phyloP scores from a whole-genome alignment of 2,888 invertebrate species.

The Nemurella pictetii region DNA sequence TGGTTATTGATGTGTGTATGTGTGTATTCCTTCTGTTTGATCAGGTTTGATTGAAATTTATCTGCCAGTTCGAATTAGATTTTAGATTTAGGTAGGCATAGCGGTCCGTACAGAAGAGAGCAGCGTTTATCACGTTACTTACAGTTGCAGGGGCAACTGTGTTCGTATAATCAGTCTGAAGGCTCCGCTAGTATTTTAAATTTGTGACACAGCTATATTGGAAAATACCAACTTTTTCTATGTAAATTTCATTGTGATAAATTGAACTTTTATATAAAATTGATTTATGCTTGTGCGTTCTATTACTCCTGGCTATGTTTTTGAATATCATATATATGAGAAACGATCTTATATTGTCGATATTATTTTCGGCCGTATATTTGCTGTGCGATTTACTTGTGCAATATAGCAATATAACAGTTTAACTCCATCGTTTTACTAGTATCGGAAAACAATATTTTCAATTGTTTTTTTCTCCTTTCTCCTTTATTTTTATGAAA shows the following conservation, averaged over 20 bases:
- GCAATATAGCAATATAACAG: slow-evolving; percentile 37
- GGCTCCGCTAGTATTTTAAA: slow-evolving; percentile 16
- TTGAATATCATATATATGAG: slow-evolving; percentile 15
- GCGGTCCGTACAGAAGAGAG: neutral
- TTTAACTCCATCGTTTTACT: slow-evolving; percentile 39
- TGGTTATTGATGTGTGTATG: neutral
- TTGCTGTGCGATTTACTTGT: slow-evolving; percentile 35
- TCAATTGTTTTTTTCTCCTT: slow-evolving; percentile 37
- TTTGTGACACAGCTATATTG: slow-evolving; percentile 22
- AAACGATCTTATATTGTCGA: slow-evolving; percentile 26
- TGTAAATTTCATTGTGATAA: slow-evolving; percentile 31
- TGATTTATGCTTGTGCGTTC: slow-evolving; percentile 16
- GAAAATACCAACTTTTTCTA: slow-evolving; percentile 12
- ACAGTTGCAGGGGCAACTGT: neutral
- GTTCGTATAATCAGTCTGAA: slow-evolving; percentile 15
- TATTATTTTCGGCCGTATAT: slow-evolving; percentile 25
- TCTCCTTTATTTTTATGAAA: slow-evolving; percentile 38
- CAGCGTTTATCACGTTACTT: neutral
- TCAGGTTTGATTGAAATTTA: neutral
- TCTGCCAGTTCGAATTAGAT: neutral
- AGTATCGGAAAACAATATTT: slow-evolving; percentile 41
- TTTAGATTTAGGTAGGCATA: neutral
- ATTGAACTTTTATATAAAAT: slow-evolving; percentile 30
- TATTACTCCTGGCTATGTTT: slow-evolving; percentile 11
- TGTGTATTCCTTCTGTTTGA: neutral